Percentiles rank a stretch among this genome's conserved stretches.
Evolutionary conservation across 2,888 invertebrate species (phyloP).

Genomic region (Troides oblongomaculatus): DNA sequence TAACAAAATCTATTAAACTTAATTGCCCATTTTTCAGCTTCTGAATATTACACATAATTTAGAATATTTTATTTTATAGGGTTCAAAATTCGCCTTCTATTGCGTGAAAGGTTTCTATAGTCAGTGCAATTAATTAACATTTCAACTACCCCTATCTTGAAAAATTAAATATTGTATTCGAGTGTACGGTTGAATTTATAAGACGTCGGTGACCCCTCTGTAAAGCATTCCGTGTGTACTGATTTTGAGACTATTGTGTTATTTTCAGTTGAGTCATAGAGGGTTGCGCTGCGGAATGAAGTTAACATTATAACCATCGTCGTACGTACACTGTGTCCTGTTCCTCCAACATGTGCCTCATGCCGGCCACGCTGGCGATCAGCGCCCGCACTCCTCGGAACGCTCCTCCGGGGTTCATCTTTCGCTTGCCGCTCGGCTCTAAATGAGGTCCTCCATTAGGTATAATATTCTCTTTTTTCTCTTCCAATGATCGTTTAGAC

Average conservation of each 20-base stretch:
- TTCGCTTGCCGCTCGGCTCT: constrained; percentile 26
- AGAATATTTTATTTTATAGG: too few species aligned
- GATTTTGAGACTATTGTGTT: neutral
- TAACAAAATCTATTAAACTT: too few species aligned
- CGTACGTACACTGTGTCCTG: constrained; percentile 36
- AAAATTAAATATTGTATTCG: neutral
- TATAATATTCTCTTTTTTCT: constrained; percentile 37
- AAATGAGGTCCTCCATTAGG: constrained; percentile 34
- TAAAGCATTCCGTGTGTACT: neutral
- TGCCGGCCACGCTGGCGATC: constrained; percentile 56
- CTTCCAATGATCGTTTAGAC: constrained; percentile 40
- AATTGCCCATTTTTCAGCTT: too few species aligned
- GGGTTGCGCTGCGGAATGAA: neutral
- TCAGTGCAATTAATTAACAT: neutral
- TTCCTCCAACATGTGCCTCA: constrained; percentile 43
- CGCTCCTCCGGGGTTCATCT: constrained; percentile 31
- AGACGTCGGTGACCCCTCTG: neutral
- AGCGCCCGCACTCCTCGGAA: constrained; percentile 54
- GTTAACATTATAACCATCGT: neutral
- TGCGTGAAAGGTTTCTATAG: neutral
- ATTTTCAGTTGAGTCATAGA: neutral
- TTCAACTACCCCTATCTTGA: neutral
- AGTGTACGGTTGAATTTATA: neutral
- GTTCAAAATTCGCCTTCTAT: too few species aligned
- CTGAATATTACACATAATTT: too few species aligned